Percentiles rank a stretch among this genome's conserved stretches.
phyloP scores from a whole-genome alignment of 2,888 invertebrate species.

The Heliconius cydno region DNA sequence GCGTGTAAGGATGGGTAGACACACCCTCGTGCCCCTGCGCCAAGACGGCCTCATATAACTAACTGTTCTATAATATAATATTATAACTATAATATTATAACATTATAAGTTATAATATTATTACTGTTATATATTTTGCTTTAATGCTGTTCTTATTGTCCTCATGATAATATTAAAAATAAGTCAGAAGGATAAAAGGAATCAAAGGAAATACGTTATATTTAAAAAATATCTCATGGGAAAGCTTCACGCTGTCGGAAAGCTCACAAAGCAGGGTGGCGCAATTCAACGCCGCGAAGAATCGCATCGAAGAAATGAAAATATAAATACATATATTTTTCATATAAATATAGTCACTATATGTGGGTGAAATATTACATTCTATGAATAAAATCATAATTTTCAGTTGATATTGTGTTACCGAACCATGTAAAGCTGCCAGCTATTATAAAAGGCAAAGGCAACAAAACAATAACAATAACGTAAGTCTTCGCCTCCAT shows the following conservation, averaged over 20 bases:
- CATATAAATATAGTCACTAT: background rate
- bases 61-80: background rate
- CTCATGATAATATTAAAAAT: background rate
- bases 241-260: too few relatives aligned
- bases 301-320: too few relatives aligned
- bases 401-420: slow-evolving; percentile 52
- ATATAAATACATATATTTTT: background rate
- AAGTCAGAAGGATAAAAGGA: background rate
- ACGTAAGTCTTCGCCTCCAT: slow-evolving; percentile 66
- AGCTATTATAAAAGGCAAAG: slow-evolving; percentile 66
- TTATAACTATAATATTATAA: too few relatives aligned
- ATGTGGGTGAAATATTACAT: background rate
- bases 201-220: background rate
- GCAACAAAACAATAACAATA: slow-evolving; percentile 75
- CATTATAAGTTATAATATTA: too few relatives aligned
- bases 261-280: too few relatives aligned
- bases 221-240: background rate
- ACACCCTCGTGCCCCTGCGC: too few relatives aligned
- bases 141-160: background rate
- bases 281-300: too few relatives aligned
- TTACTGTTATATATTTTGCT: background rate
- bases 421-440: slow-evolving; percentile 61
- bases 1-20: too few relatives aligned
- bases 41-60: too few relatives aligned
- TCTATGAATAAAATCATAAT: slow-evolving; percentile 13